These are phyloP conservation scores for Otis tarda DNA, from an alignment of 2,113 vertebrate species.

Conservation along the genomic window DNA sequence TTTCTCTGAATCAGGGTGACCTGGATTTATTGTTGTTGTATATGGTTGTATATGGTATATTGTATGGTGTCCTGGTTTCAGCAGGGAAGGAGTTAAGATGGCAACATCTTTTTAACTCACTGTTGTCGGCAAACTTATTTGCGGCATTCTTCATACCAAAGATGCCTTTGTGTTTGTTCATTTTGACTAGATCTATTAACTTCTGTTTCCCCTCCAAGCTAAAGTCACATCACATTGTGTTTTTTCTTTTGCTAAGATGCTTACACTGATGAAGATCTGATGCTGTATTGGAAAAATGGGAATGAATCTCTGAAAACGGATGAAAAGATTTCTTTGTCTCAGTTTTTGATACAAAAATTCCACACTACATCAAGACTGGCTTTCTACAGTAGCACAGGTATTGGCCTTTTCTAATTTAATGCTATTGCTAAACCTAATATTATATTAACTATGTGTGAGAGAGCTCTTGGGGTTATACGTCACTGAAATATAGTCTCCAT, in stretches of 20 bases:
- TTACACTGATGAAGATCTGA: constrained; percentile 95
- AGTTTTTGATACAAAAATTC: constrained; percentile 96
- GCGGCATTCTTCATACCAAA: not conserved
- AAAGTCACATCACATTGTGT: not conserved
- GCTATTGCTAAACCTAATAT: not conserved
- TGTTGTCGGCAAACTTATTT: not conserved
- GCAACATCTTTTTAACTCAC: not conserved
- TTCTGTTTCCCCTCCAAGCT: not conserved
- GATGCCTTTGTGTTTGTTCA: not conserved
- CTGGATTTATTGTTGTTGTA: not conserved
- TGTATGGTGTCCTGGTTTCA: too few relatives aligned
- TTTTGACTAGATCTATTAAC: not conserved
- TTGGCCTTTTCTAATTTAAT: not conserved
- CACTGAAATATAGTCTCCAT: not conserved
- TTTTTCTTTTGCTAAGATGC: constrained; percentile 80
- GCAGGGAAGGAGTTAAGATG: too few relatives aligned
- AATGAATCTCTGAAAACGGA: constrained; percentile 93
- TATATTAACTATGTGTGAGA: not conserved
- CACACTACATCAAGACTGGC: constrained; percentile 92
- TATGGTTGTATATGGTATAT: not conserved
- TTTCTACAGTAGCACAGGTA: constrained; percentile 98
- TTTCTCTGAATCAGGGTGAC: not conserved
- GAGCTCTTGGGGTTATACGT: not conserved
- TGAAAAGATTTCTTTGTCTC: constrained; percentile 92
- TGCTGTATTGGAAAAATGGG: constrained; percentile 96